A percentile compares a stretch with the other conserved stretches of the same genome.
Conservation (phyloP, 2,113 vertebrate genomes). For the Cricetomys ansorgei region DNA sequence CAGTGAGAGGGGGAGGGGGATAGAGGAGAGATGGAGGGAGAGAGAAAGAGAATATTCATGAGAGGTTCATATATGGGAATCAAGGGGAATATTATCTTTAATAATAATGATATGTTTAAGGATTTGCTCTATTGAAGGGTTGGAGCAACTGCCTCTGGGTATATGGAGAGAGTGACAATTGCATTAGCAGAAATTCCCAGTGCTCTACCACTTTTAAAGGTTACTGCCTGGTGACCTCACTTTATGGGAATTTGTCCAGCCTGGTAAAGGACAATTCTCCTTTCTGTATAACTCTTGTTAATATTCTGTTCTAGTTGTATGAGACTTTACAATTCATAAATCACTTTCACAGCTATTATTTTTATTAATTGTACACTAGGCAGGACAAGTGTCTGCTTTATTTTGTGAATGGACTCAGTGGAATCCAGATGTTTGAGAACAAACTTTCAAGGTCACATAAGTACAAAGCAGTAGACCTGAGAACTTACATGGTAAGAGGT, state of each 20-base stretch:
- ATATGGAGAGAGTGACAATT: background rate
- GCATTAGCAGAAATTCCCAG: background rate
- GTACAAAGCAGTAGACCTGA: background rate
- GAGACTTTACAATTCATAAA: slow-evolving; percentile 49
- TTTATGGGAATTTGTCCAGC: background rate
- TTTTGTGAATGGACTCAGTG: slow-evolving; percentile 41
- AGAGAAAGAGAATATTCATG: background rate
- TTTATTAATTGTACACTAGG: slow-evolving; percentile 10
- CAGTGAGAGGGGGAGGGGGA: background rate
- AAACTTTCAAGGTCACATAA: background rate
- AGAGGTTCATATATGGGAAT: background rate
- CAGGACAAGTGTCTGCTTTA: background rate
- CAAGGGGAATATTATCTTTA: background rate
- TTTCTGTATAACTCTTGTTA: slow-evolving; percentile 1
- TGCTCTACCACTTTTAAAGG: background rate
- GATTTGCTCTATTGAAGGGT: background rate
- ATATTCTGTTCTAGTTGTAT: background rate
- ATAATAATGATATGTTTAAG: slow-evolving; percentile 10
- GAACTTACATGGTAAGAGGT: background rate
- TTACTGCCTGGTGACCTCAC: background rate
- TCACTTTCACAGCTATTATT: slow-evolving; percentile 44
- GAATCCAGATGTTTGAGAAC: slow-evolving; percentile 12
- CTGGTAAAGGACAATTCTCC: background rate
- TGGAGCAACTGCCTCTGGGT: background rate
- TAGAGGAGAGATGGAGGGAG: too few relatives aligned